A percentile compares a stretch with the other conserved stretches of the same genome.
Conservation (phyloP, 2,113 vertebrate species). For the Pelecanus crispus region DNA sequence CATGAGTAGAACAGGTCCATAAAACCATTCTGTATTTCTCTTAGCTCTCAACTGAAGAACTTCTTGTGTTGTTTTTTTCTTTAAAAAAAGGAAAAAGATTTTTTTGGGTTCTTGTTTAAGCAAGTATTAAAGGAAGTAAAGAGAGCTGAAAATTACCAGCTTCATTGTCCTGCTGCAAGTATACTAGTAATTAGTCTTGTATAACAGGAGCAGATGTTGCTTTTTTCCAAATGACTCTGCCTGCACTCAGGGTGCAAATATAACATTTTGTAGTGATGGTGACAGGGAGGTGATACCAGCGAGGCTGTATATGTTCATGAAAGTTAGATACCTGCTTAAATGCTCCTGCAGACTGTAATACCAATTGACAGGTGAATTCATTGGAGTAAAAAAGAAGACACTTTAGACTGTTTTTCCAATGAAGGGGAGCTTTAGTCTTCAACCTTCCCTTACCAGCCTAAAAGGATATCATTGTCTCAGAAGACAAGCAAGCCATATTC, state of each 20-base stretch:
- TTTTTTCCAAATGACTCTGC: not conserved
- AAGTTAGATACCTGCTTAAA: not conserved
- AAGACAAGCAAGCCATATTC: conserved; percentile 43
- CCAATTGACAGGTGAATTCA: not conserved
- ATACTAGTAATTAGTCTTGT: not conserved
- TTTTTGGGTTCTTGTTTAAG: not conserved
- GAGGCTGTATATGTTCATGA: not conserved
- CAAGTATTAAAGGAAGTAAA: not conserved
- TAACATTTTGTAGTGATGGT: not conserved
- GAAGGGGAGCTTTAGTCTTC: not conserved
- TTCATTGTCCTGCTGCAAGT: not conserved
- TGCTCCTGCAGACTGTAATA: not conserved
- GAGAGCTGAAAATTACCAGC: not conserved
- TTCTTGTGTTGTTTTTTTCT: not conserved
- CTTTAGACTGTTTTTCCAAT: not conserved
- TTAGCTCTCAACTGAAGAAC: not conserved
- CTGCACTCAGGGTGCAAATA: not conserved
- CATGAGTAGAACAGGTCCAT: not conserved
- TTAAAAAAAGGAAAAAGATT: not conserved
- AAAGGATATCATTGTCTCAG: conserved; percentile 18
- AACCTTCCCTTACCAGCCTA: not conserved
- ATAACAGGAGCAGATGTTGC: not conserved
- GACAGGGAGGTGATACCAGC: not conserved
- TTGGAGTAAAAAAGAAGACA: not conserved
- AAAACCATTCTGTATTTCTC: not conserved